Evolutionary conservation across 2,113 vertebrate genomes (phyloP), one percentile per base, ranked within the genome.

Genomic region (Periophthalmus modestus): DNA sequence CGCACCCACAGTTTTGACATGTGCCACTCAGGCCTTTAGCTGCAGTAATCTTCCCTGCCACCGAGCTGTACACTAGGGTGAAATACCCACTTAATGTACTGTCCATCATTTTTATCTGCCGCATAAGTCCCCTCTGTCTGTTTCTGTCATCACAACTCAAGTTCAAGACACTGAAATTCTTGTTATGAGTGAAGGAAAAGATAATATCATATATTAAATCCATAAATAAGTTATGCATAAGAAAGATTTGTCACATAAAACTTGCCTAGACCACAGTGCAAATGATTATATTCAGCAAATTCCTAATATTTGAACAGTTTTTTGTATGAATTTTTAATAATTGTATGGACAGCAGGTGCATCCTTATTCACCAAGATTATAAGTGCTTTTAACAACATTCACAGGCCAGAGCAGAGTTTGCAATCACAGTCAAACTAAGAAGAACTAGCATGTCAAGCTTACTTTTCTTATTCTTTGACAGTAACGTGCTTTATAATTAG

Each of bases 31-130:
- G 16, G 65, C 81, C 66, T 86, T 85, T 73, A 69, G 85, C 80
- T 80, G 85, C 69, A 76, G 65, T 90, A 88, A 92, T 90, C 91
- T 88, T 74, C 68, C 70, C 66, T 43, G 75, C 84, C 86, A 83
- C 48, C 66, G 75, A 78, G 82, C 73, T 79, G 83, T 87, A 52
- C 81, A 78, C 77, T 71, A 72, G 47, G 77, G 82, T 82, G 79
- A 87, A 88, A 90, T 81, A 90, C 85, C 82, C 85, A 89, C 89
- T 92, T 85, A 88, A 77, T 76, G 85, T 84, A 77, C 87, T 61
- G 80, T 91, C 88, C 83, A 83, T 92, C 88, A 91, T 52, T 67
- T 75, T 84, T 86, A 85, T 89, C 88, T 90, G 63, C 58, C 71
- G 77, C 69, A 83, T 66, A 54, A 69, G 68, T 77, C 68, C 72